These are phyloP conservation scores for Acrocyrtus sp. DNA, from an alignment of 2,888 invertebrate genomes.

Conservation along the genomic window DNA sequence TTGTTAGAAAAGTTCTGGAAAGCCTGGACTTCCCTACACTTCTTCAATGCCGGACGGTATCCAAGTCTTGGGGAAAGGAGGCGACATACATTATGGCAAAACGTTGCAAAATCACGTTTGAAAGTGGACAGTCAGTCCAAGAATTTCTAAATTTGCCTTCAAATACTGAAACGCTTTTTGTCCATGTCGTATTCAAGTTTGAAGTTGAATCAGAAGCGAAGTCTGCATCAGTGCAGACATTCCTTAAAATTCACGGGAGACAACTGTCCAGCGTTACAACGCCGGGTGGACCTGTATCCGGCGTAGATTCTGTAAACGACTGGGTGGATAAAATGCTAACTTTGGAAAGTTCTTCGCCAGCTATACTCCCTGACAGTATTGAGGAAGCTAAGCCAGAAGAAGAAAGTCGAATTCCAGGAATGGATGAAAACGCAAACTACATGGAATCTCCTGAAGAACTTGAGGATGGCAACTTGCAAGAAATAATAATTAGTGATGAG, in stretches of 20 bases:
- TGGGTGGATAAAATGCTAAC: conserved; percentile 23
- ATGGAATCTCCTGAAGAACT: conserved; percentile 3
- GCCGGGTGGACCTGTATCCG: conserved; percentile 5
- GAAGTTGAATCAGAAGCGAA: conserved; percentile 17
- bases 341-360: not conserved
- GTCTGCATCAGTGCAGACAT: not conserved
- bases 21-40: conserved; percentile 32
- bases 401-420: not conserved
- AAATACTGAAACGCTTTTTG: conserved; percentile 25
- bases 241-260: conserved; percentile 21
- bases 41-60: conserved; percentile 34
- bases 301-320: conserved; percentile 13
- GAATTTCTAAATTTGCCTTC: conserved; percentile 23
- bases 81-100: conserved; percentile 26
- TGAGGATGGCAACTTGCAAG: conserved; percentile 35
- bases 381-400: not conserved
- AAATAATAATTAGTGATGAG: conserved; percentile 41
- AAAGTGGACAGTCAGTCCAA: conserved; percentile 22
- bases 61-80: conserved; percentile 38
- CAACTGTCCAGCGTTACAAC: conserved; percentile 25
- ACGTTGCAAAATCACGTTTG: conserved; percentile 37
- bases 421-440: conserved; percentile 36
- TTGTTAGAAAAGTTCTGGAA: conserved; percentile 38
- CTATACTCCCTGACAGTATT: not conserved
- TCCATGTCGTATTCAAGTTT: conserved; percentile 29